Base-by-base conservation (phyloP, 2,113 vertebrate species). In the Axis porcinus region DNA sequence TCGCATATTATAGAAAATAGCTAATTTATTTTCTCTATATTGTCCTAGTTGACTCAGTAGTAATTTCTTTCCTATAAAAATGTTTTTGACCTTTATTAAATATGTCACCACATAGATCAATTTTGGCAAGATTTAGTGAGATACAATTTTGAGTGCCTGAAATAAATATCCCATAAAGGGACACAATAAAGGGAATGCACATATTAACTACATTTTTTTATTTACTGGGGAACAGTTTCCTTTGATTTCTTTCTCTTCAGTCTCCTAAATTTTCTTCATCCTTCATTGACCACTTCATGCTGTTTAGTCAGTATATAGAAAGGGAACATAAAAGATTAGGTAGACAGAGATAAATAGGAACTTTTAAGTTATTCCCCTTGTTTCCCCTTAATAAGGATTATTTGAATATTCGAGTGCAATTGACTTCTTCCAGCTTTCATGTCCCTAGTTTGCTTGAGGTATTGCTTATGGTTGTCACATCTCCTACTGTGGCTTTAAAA, bases 381-480 rank as follows among this genome's bases (percentile, higher is more conserved):
- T 57, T 97, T 84, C 57, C 57, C 23, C 64, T 89, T 76, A 54
- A 47, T 55, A 28, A 64, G 45, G 30, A 88, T 62, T 43, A 54
- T 84, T 89, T 89, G 28, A 78, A 45, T 47, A 60, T 88, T 28
- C 70, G 67, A 93, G 88, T 81, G 33, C 78, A 89, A 25, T 21
- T 64, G 94, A 86, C 36, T 82, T 54, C 78, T 67, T 60, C 85
- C 81, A 90, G 97, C 78, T 78, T 94, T 89, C 76, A 85, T 85
- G 70, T 33, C 55, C 36, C 50, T 60, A 21, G 89, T 95, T 15
- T 10, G 96, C 78, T 43, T 86, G 98, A 94, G 96, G 96, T 78
- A 97, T 95, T 97, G 98, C 92, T 98, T 98, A 85, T 93, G 83
- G 95, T 96, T 98, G 97, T 98, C 98, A 98, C 67, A 86, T 96